Percentiles rank a stretch among this genome's conserved stretches.
Conservation (phyloP, 2,113 vertebrate genomes). For the Malurus cyaneus region DNA sequence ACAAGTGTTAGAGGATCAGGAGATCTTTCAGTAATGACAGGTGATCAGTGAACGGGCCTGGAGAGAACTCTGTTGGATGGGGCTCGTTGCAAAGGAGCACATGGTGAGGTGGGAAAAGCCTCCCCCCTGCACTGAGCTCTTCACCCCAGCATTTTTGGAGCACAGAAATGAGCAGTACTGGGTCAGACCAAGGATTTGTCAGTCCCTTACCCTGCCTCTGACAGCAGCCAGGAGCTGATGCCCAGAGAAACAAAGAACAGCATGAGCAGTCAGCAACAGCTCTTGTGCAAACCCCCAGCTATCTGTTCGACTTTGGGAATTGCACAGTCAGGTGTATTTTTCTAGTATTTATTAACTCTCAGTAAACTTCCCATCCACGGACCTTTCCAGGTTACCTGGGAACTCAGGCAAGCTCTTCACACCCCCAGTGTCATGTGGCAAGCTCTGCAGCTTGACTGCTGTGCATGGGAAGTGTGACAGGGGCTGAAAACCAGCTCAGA, state of each 20-base stretch:
- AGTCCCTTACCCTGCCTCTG: background rate
- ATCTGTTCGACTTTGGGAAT: background rate
- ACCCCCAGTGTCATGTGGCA: background rate
- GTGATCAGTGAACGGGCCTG: background rate
- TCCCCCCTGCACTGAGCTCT: background rate
- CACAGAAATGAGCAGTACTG: background rate
- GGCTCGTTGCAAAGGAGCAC: background rate
- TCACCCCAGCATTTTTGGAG: background rate
- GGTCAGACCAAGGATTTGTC: background rate
- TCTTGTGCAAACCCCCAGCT: background rate
- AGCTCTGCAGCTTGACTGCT: background rate
- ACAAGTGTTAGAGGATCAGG: background rate
- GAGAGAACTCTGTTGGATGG: background rate
- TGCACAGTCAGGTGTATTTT: background rate
- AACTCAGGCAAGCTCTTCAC: background rate
- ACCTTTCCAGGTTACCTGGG: background rate
- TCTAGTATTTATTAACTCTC: background rate
- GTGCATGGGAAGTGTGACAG: background rate
- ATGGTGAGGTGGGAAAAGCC: background rate
- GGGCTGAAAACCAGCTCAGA: background rate
- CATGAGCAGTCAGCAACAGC: background rate
- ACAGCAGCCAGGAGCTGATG: background rate
- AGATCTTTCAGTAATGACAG: background rate
- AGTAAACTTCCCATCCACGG: background rate
- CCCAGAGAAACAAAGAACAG: background rate